These are phyloP conservation scores for Mesocentrotus franciscanus DNA, from an alignment of 53 echinoderm and acorn worm genomes.

Conservation along the genomic window DNA sequence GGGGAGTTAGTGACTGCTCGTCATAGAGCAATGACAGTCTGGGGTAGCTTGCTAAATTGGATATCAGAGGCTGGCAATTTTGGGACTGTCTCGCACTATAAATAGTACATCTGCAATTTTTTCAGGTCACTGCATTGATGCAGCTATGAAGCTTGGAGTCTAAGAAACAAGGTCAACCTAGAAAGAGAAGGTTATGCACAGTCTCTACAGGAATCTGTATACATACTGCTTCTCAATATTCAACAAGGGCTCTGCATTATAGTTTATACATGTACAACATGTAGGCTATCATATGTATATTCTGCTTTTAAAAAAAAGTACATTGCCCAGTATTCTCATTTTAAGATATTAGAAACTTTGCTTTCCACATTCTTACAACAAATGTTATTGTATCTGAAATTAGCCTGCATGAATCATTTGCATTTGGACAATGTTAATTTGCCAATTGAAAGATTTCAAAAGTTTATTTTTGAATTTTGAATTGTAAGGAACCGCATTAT, in stretches of 20 bases:
- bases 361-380: not conserved
- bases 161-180: not conserved
- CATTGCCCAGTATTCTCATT: not conserved
- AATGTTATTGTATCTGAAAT: not conserved
- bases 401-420: not conserved
- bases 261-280: not conserved
- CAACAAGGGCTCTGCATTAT: not conserved
- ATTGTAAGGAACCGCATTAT: not conserved
- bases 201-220: not conserved
- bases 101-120: slow-evolving; percentile 8
- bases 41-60: slow-evolving; percentile 21
- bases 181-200: not conserved
- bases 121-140: slow-evolving; percentile 40
- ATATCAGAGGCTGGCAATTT: slow-evolving; percentile 33
- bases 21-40: slow-evolving; percentile 37
- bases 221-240: not conserved
- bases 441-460: not conserved
- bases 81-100: slow-evolving; percentile 21
- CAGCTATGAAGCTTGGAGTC: not conserved
- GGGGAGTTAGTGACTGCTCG: not conserved
- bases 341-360: not conserved
- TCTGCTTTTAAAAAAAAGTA: not conserved
- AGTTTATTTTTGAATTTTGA: not conserved
- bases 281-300: not conserved
- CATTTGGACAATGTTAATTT: not conserved